phyloP scores from a whole-genome alignment of 1,140 invertebrate genomes.

The Lucilia cuprina region DNA sequence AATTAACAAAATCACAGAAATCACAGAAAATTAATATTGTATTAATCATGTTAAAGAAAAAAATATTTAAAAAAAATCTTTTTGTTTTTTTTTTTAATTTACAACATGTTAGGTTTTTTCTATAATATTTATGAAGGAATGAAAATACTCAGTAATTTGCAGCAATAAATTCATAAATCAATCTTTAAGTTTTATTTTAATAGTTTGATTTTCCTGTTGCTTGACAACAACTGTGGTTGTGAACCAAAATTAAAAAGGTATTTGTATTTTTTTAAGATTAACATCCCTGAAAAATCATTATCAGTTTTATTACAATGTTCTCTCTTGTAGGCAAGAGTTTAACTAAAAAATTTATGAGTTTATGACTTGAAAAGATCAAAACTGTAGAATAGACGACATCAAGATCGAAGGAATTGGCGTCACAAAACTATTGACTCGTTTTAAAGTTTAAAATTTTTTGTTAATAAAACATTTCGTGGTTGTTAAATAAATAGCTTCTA shows the following conservation, averaged over 20 bases:
- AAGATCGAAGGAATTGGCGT: neutral
- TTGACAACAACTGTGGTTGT: neutral
- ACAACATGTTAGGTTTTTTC: neutral
- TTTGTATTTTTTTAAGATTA: too few species aligned
- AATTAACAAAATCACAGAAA: neutral
- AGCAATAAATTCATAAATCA: conserved; percentile 18
- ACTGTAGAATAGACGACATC: neutral
- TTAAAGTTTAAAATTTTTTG: neutral
- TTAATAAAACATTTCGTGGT: neutral
- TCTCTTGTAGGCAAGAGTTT: neutral
- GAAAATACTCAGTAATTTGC: neutral
- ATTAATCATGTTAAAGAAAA: neutral
- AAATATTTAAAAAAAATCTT: neutral
- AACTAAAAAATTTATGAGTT: neutral
- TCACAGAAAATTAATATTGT: neutral
- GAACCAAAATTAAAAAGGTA: too few species aligned
- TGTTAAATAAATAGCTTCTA: neutral
- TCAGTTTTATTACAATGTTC: neutral
- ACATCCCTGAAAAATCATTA: neutral
- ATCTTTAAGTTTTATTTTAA: neutral
- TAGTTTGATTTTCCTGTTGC: neutral
- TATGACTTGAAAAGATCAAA: neutral
- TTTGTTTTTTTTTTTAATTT: neutral
- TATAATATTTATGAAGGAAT: neutral
- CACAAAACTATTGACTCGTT: neutral